These are phyloP conservation scores for Chaenodraco wilsoni DNA, from an alignment of 2,797 vertebrate genomes.

Conservation along the genomic window DNA sequence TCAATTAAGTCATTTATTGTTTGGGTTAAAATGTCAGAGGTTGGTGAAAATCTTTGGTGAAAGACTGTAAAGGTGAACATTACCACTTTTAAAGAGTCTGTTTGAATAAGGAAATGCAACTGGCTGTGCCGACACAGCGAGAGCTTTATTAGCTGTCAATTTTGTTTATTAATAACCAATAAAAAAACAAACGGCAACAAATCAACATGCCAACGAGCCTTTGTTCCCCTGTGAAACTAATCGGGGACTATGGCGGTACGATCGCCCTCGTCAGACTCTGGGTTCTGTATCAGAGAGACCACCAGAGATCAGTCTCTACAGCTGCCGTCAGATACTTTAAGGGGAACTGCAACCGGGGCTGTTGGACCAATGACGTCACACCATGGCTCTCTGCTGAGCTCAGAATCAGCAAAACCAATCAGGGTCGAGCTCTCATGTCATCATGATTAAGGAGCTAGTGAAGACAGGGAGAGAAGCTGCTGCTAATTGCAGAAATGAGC, in stretches of 20 bases:
- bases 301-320: slow-evolving; percentile 39
- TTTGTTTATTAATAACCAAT: slow-evolving; percentile 51
- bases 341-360: slow-evolving; percentile 44
- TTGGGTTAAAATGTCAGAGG: not conserved
- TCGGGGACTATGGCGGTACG: slow-evolving; percentile 4
- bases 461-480: not conserved
- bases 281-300: slow-evolving; percentile 20
- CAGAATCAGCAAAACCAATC: slow-evolving; percentile 34
- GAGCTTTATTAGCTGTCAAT: slow-evolving; percentile 36
- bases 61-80: not conserved
- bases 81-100: too few relatives aligned
- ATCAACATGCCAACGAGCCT: slow-evolving; percentile 26
- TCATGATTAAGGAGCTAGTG: slow-evolving; percentile 1
- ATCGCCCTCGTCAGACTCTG: slow-evolving; percentile 15
- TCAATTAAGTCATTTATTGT: not conserved
- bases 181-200: slow-evolving; percentile 52
- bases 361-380: slow-evolving; percentile 57
- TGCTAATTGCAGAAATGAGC: slow-evolving; percentile 17
- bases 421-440: not conserved
- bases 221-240: slow-evolving; percentile 33
- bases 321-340: slow-evolving; percentile 54
- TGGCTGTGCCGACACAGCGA: not conserved
- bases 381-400: slow-evolving; percentile 16
- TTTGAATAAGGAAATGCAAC: not conserved
- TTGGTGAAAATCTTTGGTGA: not conserved